These are phyloP conservation scores for Notodonta ziczac DNA, from an alignment of 2,888 invertebrate genomes.

Conservation along the genomic window DNA sequence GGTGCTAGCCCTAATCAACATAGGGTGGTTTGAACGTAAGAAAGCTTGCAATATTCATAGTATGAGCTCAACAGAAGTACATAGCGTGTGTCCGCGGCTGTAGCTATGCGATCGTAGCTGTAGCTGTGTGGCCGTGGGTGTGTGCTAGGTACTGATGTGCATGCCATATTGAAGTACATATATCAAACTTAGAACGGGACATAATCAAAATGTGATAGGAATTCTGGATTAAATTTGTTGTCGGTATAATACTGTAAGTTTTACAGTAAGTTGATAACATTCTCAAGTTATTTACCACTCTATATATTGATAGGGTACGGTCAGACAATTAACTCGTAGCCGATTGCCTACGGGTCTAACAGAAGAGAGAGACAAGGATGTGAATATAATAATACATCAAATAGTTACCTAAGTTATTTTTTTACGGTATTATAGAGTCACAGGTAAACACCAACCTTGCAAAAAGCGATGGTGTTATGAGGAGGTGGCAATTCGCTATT, in stretches of 20 bases:
- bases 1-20: neutral
- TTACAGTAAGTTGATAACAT: too few species aligned
- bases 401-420: too few species aligned
- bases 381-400: too few species aligned
- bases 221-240: neutral
- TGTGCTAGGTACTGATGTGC: neutral
- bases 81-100: neutral
- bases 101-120: neutral
- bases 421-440: neutral
- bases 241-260: neutral
- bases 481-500: slow-evolving; percentile 48
- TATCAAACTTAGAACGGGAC: neutral
- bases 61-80: slow-evolving; percentile 33
- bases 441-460: slow-evolving; percentile 13
- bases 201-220: neutral
- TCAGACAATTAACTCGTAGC: too few species aligned
- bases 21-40: slow-evolving; percentile 34
- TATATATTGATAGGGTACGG: too few species aligned
- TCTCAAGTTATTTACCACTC: too few species aligned
- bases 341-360: too few species aligned
- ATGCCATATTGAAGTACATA: neutral
- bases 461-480: slow-evolving; percentile 48
- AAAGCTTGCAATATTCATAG: slow-evolving; percentile 63
- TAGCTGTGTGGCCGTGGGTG: neutral
- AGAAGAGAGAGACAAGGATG: too few species aligned